Base-by-base conservation (phyloP, 2,797 vertebrate genomes). In the Saxicola maurus region DNA sequence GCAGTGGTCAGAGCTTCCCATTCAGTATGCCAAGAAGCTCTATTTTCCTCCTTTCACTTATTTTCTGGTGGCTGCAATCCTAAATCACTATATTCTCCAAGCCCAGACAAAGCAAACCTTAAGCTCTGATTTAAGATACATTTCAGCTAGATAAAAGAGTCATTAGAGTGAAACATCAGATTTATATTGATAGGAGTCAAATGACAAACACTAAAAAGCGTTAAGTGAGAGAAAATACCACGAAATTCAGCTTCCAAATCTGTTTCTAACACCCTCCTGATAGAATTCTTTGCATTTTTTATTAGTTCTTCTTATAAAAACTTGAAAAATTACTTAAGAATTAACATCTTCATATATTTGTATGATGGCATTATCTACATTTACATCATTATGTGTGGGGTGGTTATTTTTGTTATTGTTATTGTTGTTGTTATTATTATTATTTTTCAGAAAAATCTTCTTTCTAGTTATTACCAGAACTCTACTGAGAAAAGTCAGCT, bases 321-420 rank as follows among this genome's bases (percentile, higher is more conserved):
- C 11, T 24, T 55, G 11, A 55, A 85, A 67, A 45, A 28, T 6
- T 52, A 42, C 2, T 38, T 67, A 15, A 45, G 8, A 91, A 64
- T 77, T 52, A 66, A 18, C 2, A 27, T 37, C 3, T 37, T 46
- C 2, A 25, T 20, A 2, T 19, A 17, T 64, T 37, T 60, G 1
- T 13, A 30, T 37, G 28, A 59, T 0, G 3, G 4, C 3, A 25
- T 64, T 75, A 38, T 23, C 40, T 55, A 35, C 7, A 21, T 37
- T 35, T 16, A 9, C 33, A 48, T n/a, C 3, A n/a, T 38, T 12
- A 3, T 24, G 7, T 31, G 25, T 2, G 35, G 4, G 5, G 12
- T 5, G 6, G 6, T 10, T 17, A 11, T 11, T 60, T 7, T 55
- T 53, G 3, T 17, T 53, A 4, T 10, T 53, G 3, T 7, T 31